Evolutionary conservation across 2,113 vertebrate species (phyloP), one percentile per base, ranked within the genome.

Genomic region (Oreochromis aureus): DNA sequence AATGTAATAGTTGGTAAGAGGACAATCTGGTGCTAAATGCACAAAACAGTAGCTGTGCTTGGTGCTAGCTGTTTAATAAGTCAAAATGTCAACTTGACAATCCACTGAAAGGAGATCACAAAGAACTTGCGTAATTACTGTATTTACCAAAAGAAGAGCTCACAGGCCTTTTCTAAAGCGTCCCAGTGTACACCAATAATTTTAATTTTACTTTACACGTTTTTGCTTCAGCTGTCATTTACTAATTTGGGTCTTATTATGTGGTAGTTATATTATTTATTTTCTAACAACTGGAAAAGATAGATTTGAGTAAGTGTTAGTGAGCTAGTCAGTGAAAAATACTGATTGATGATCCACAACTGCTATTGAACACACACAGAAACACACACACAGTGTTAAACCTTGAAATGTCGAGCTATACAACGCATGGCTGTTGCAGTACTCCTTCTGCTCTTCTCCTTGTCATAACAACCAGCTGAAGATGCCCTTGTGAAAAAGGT

Each of bases 401-500:
- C 27, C 16, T 55, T 58, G 48, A 3, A 36, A 48, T 53, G 83
- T 73, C 87, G 41, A 85, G 56, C 51, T 48, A 54, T 82, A 80
- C 30, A 41, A 41, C 44, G 2, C 22, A 7, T 71, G 46, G 66
- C 22, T 2, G 7, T 78, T 61, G 81, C 48, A 54, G 76, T 10
- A 5, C 41, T 27, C 10, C 54, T n/a, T 16, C 30, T 44, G 19
- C 27, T 32, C 41, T 16, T 34, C 36, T 53, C 24, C 34, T 39
- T 39, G 71, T 86, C 90, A 89, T 56, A 83, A 84, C 80, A 89
- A 55, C 58, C 76, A 79, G 59, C 56, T 22, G 22, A 41, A 55
- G 59, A 86, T 63, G 88, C 61, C 91, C 81, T 86, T 82, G 73
- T 82, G 66, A 89, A 89, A 88, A 87, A 34, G 36, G 16, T 48